Evolutionary conservation across 1,140 invertebrate species (phyloP).

Genomic region (Lordiphosa collinella): DNA sequence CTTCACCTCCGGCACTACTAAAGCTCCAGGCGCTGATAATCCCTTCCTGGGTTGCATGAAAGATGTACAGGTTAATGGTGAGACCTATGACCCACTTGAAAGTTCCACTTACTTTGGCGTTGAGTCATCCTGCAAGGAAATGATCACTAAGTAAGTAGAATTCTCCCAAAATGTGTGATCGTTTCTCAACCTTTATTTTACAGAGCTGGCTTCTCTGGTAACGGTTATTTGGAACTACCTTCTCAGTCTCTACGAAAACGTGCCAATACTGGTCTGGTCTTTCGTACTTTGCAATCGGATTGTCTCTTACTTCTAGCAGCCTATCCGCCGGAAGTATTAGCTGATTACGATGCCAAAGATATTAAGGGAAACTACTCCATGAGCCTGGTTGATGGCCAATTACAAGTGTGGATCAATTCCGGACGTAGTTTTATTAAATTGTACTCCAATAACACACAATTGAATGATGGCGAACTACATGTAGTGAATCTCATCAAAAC

Average conservation of each 20-base stretch:
- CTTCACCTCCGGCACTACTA: constrained; percentile 68
- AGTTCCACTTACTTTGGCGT: constrained; percentile 87
- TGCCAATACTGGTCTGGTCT: constrained; percentile 87
- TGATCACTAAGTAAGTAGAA: constrained; percentile 83
- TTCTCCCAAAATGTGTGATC: neutral
- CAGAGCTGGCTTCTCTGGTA: constrained; percentile 87
- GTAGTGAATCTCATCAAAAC: constrained; percentile 82
- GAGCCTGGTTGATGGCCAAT: constrained; percentile 83
- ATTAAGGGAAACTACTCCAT: constrained; percentile 85
- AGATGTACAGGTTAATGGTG: constrained; percentile 87
- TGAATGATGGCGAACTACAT: constrained; percentile 85
- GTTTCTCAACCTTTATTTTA: neutral
- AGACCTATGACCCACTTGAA: constrained; percentile 81
- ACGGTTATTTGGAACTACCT: constrained; percentile 88
- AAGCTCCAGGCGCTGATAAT: constrained; percentile 80
- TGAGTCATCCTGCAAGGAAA: constrained; percentile 85
- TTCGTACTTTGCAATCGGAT: constrained; percentile 86
- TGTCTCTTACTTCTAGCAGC: constrained; percentile 88
- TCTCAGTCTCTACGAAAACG: constrained; percentile 85
- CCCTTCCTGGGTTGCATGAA: constrained; percentile 91
- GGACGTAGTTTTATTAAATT: constrained; percentile 84
- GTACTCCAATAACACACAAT: constrained; percentile 82
- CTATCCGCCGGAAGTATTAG: constrained; percentile 82
- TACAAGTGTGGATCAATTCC: constrained; percentile 84
- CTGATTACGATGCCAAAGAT: constrained; percentile 79